A percentile compares a stretch with the other conserved stretches of the same genome.
Conservation (phyloP, 2,888 invertebrate genomes). For the Caenorhabditis sp. region DNA sequence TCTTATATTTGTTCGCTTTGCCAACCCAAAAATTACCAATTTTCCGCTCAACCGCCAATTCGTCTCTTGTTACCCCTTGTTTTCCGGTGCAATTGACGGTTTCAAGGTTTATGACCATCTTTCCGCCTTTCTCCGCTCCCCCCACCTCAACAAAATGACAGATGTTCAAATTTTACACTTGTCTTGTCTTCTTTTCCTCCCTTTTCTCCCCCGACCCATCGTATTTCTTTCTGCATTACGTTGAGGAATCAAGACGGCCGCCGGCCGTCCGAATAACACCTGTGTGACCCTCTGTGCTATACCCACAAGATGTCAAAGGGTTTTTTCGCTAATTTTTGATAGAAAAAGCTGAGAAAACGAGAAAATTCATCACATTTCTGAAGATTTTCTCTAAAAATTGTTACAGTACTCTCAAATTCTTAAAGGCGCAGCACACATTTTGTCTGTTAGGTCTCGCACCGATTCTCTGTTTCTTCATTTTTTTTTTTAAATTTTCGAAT, state of each 20-base stretch:
- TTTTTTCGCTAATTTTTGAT: too few species aligned
- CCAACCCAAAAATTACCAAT: too few species aligned
- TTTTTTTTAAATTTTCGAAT: conserved; percentile 3
- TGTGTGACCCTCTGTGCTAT: conserved; percentile 29
- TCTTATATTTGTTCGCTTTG: too few species aligned
- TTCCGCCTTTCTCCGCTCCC: conserved; percentile 5
- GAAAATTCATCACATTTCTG: neutral
- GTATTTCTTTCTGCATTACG: conserved; percentile 33
- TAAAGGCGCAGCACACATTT: conserved; percentile 35
- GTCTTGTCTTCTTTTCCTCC: conserved; percentile 17
- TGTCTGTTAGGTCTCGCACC: neutral
- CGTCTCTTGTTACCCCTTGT: neutral
- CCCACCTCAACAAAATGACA: conserved; percentile 44
- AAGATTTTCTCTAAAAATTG: neutral
- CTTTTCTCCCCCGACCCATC: conserved; percentile 5
- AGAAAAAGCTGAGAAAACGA: too few species aligned
- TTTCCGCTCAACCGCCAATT: too few species aligned
- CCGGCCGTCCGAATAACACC: conserved; percentile 38
- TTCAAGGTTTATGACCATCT: conserved; percentile 56
- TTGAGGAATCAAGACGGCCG: conserved; percentile 15
- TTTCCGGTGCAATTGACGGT: conserved; percentile 59
- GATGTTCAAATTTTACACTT: conserved; percentile 63
- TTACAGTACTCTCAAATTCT: conserved; percentile 24
- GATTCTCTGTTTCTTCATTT: neutral
- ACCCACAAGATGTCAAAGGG: too few species aligned